Percentiles rank a stretch among this genome's conserved stretches.
Evolutionary conservation across 2,113 vertebrate species (phyloP).

Genomic region (Phrynosoma platyrhinos): DNA sequence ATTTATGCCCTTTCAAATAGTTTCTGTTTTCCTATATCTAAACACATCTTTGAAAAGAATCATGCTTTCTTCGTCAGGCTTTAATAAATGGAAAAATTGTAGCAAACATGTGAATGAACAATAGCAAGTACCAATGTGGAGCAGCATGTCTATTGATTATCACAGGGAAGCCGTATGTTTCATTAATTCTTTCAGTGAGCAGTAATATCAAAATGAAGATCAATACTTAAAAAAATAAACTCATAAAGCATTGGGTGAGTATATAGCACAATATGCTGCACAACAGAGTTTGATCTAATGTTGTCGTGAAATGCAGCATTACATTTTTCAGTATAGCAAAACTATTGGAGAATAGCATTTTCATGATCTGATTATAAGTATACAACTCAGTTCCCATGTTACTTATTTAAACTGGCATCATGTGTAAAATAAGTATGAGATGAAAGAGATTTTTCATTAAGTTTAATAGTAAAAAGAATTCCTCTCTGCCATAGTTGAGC

Average conservation of each 20-base stretch:
- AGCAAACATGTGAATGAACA: slow-evolving; percentile 22
- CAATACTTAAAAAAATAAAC: not conserved
- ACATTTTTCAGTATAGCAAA: not conserved
- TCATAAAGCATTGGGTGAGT: slow-evolving; percentile 1
- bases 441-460: slow-evolving; percentile 4
- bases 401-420: not conserved
- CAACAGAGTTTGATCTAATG: slow-evolving; percentile 2
- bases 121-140: not conserved
- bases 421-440: not conserved
- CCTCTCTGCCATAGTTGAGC: not conserved
- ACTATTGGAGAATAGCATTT: slow-evolving; percentile 17
- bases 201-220: slow-evolving; percentile 16
- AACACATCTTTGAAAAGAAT: not conserved
- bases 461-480: not conserved
- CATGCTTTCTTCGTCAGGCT: not conserved
- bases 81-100: slow-evolving; percentile 19
- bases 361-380: slow-evolving; percentile 8
- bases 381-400: slow-evolving; percentile 15
- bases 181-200: not conserved
- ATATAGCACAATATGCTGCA: not conserved
- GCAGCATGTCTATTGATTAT: slow-evolving; percentile 17
- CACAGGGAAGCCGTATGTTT: slow-evolving; percentile 10
- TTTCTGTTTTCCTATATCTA: slow-evolving; percentile 21
- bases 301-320: not conserved
- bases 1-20: slow-evolving; percentile 36